phyloP scores from a whole-genome alignment of 2,113 vertebrate species.

The Onychostruthus taczanowskii region DNA sequence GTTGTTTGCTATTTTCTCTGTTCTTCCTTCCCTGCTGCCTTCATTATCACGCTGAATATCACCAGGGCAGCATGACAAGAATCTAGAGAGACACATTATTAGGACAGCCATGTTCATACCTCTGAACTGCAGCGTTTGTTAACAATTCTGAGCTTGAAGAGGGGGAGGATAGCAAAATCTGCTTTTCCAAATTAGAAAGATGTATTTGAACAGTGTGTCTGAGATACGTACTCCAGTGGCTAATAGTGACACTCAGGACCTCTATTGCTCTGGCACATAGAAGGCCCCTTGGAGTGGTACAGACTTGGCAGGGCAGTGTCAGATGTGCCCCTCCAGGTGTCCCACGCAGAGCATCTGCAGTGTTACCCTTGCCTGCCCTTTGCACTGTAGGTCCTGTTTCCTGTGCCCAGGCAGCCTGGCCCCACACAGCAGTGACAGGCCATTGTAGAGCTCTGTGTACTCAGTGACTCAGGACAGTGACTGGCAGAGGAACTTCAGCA shows the following conservation, averaged over 20 bases:
- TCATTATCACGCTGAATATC: slow-evolving; percentile 51
- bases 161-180: neutral
- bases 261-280: neutral
- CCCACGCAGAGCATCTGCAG: neutral
- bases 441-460: neutral
- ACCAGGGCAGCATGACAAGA: slow-evolving; percentile 60
- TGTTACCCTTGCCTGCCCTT: neutral
- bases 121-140: slow-evolving; percentile 13
- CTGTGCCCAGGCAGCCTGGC: neutral
- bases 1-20: slow-evolving; percentile 60
- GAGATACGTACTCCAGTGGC: neutral
- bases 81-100: slow-evolving; percentile 64
- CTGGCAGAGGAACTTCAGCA: neutral
- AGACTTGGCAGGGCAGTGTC: neutral
- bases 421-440: neutral
- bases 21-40: slow-evolving; percentile 48
- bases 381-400: neutral
- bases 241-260: neutral
- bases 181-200: neutral
- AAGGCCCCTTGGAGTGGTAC: neutral
- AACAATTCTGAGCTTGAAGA: slow-evolving; percentile 25
- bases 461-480: neutral
- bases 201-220: neutral
- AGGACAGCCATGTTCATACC: slow-evolving; percentile 51
- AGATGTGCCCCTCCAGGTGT: neutral